A percentile compares a stretch with the other conserved stretches of the same genome.
phyloP scores from a whole-genome alignment of 2,888 invertebrate species.

The Trissoscelio sp. region DNA sequence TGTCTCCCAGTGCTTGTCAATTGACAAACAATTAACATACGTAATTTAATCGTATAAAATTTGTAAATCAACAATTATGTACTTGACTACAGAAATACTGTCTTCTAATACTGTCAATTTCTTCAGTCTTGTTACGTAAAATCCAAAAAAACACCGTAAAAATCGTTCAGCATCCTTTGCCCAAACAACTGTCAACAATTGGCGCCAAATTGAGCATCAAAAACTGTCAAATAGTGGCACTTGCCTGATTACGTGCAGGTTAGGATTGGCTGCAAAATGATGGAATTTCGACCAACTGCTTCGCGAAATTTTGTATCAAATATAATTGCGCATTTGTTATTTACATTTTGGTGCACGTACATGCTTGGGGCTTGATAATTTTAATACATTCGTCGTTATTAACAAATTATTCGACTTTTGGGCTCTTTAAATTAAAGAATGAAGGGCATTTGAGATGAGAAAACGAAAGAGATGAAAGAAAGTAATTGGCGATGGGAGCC shows the following conservation, averaged over 20 bases:
- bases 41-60: neutral
- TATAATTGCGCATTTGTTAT: neutral
- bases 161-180: neutral
- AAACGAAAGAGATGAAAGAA: neutral
- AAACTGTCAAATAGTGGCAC: neutral
- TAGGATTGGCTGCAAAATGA: neutral
- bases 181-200: neutral
- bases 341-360: neutral
- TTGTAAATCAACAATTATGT: neutral
- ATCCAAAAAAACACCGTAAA: neutral
- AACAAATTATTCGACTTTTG: neutral
- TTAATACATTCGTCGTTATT: neutral
- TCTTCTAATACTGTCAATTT: neutral
- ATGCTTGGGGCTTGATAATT: neutral
- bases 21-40: neutral
- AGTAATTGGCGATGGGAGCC: neutral
- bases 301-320: neutral
- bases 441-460: constrained; percentile 1
- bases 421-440: neutral
- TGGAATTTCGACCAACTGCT: neutral
- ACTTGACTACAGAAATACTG: neutral
- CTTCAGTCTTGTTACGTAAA: neutral
- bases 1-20: neutral
- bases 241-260: neutral
- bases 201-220: neutral